Percentiles rank a stretch among this genome's conserved stretches.
Conservation (phyloP, 2,888 invertebrate genomes). For the Eupithecia subfuscata region DNA sequence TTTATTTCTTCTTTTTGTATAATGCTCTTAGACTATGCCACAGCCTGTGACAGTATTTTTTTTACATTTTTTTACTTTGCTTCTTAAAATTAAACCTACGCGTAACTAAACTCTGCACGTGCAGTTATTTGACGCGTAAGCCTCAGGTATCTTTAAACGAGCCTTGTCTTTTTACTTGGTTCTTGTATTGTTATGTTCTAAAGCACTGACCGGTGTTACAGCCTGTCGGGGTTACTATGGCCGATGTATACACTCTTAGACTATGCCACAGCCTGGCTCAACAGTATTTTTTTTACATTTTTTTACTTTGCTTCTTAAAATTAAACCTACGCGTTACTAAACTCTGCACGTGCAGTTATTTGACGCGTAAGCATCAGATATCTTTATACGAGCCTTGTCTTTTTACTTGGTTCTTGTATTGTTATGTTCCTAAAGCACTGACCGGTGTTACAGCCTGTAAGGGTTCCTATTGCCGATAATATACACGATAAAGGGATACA, state of each 20-base stretch:
- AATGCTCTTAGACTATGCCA: neutral
- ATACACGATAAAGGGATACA: too few species aligned
- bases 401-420: neutral
- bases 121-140: neutral
- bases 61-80: neutral
- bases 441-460: too few species aligned
- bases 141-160: neutral
- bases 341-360: neutral
- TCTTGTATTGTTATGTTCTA: neutral
- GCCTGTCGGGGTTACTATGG: too few species aligned
- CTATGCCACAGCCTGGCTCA: too few species aligned
- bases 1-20: neutral
- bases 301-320: too few species aligned
- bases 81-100: neutral
- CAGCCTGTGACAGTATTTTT: neutral
- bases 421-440: too few species aligned
- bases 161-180: neutral
- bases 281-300: too few species aligned
- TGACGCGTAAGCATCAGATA: neutral
- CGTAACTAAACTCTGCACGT: neutral
- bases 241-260: too few species aligned
- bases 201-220: too few species aligned
- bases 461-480: too few species aligned
- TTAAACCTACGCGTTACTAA: neutral
- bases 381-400: neutral